Percentiles rank a stretch among this genome's conserved stretches.
Evolutionary conservation across 2,797 vertebrate genomes (phyloP).

Genomic region (Atherinosoma microstoma): DNA sequence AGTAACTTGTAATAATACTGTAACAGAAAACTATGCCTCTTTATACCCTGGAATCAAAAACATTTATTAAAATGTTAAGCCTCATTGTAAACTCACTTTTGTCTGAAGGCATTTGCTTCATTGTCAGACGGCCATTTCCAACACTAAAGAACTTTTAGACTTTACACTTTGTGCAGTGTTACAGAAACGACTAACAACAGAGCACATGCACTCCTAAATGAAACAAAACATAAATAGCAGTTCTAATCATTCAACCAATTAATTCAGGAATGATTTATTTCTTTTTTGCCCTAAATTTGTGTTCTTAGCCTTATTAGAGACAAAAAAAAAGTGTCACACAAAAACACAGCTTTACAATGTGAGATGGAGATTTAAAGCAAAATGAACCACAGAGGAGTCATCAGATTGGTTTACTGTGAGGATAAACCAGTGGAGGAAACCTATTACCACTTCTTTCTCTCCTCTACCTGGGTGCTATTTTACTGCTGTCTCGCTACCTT

Average conservation of each 20-base stretch:
- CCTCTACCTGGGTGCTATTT: not conserved
- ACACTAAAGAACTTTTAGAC: too few species aligned
- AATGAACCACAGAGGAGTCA: not conserved
- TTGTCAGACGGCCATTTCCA: too few species aligned
- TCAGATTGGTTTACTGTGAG: slow-evolving; percentile 39
- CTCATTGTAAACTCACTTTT: not conserved
- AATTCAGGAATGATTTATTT: not conserved
- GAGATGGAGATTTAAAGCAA: not conserved
- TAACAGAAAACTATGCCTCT: not conserved
- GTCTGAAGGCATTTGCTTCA: not conserved
- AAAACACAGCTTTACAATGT: not conserved
- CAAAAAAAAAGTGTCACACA: not conserved
- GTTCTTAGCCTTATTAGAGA: not conserved
- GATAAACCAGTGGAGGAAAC: slow-evolving; percentile 23
- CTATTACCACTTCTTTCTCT: not conserved
- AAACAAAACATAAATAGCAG: not conserved
- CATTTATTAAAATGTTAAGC: not conserved
- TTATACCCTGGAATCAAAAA: not conserved
- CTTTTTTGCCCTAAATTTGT: not conserved
- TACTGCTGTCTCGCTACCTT: slow-evolving; percentile 15
- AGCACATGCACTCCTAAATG: not conserved
- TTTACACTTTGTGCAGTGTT: too few species aligned
- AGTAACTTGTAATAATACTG: too few species aligned
- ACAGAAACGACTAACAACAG: too few species aligned
- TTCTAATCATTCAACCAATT: not conserved